Evolutionary conservation across 2,113 vertebrate genomes (phyloP), one percentile per base, ranked within the genome.

Genomic region (Cololabis saira): DNA sequence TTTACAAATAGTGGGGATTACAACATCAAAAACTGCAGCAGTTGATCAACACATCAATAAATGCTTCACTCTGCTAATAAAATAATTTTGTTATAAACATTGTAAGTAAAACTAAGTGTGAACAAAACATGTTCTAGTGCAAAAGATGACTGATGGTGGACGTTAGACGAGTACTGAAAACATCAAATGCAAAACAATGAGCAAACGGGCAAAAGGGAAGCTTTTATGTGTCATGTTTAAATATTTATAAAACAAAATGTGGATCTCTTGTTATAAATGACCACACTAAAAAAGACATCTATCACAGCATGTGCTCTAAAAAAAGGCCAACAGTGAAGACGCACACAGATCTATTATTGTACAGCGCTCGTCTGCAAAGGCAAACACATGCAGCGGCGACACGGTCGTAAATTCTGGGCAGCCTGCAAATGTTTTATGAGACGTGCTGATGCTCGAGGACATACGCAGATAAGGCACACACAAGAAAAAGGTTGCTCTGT

Each of bases 381-480:
- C 17, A 40, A 37, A 47, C 7, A 13, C 17, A 19, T 42, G 48
- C 8, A 50, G 47, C 21, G 5, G 8, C 3, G 21, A 10, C 54
- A 13, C 0, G 0, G 33, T 27, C 37, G 9, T 43, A 24, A 21
- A 14, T 43, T 56, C 18, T 27, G 24, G 41, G 33, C 21, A 42
- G 60, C 30, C 14, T 57, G 21, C 13, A 17, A 15, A 44, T 4
- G 22, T 37, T 42, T 56, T 57, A 44, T 44, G 37, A 50, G 50
- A 18, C 22, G 24, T 33, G 9, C 27, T 18, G 41, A 47, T 22
- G 24, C 41, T 56, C 1, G 11, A 40, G 17, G n/a, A 51, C 22
- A 15, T 1, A 3, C 3, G 47, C 49, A 19, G 17, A 27, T 9
- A 55, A n/a, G n/a, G n/a, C n/a, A n/a, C n/a, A 41, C 59, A 61